Conservation (phyloP, 2,113 vertebrate genomes). For the Myiopsitta monachus region DNA sequence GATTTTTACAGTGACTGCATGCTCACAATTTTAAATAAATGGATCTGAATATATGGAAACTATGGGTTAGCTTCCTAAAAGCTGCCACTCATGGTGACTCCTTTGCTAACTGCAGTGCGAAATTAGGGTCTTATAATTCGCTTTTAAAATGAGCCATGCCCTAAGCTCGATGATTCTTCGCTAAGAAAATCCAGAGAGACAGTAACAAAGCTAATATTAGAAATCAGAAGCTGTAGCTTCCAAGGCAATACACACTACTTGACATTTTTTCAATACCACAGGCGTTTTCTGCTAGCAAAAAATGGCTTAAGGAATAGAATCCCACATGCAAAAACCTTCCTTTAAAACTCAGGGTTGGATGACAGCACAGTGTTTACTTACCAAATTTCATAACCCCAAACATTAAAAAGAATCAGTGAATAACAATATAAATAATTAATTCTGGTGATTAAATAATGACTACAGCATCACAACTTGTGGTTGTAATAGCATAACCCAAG, state of each 20-base stretch:
- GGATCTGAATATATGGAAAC: neutral
- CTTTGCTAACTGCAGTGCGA: neutral
- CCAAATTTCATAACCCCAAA: neutral
- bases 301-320: neutral
- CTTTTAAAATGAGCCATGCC: neutral
- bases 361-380: neutral
- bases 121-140: neutral
- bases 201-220: constrained; percentile 60
- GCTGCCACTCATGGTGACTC: neutral
- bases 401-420: neutral
- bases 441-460: neutral
- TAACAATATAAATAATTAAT: neutral
- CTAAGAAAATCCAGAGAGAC: constrained; percentile 31
- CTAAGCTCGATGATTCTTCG: neutral
- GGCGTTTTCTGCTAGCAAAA: constrained; percentile 22
- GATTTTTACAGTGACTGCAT: neutral
- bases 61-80: neutral
- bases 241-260: constrained; percentile 13
- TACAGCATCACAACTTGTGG: neutral
- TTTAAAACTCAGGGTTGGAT: neutral
- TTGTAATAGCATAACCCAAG: neutral
- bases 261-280: constrained; percentile 51
- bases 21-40: neutral
- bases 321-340: neutral
- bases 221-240: constrained; percentile 40